Evolutionary conservation across 1,140 invertebrate species (phyloP).

Genomic region (Drosophila santomea): DNA sequence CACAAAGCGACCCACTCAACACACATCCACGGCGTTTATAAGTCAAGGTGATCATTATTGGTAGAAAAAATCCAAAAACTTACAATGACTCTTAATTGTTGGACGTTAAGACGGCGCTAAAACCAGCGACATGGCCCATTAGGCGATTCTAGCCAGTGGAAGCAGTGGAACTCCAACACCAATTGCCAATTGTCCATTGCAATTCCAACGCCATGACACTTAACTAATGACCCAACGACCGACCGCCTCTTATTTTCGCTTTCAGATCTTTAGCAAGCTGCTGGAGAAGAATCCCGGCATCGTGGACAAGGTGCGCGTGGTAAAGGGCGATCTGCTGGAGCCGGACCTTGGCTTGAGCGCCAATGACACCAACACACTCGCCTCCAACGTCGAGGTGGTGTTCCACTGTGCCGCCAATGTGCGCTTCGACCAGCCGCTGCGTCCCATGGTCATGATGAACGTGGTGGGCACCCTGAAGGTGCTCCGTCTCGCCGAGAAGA

Average conservation of each 20-base stretch:
- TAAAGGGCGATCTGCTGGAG: constrained; percentile 93
- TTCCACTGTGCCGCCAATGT: constrained; percentile 97
- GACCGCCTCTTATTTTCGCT: constrained; percentile 38
- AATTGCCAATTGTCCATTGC: constrained; percentile 42
- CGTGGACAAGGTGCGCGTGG: constrained; percentile 90
- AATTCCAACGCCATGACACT: constrained; percentile 47
- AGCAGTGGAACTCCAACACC: background rate
- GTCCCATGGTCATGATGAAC: constrained; percentile 89
- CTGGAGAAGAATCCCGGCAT: constrained; percentile 87
- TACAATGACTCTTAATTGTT: constrained; percentile 76
- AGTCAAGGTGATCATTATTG: constrained; percentile 76
- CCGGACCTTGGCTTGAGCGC: constrained; percentile 90
- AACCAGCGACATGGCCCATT: constrained; percentile 53
- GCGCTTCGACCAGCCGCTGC: constrained; percentile 94
- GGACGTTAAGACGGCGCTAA: constrained; percentile 35
- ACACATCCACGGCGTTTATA: constrained; percentile 65
- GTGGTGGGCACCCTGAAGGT: constrained; percentile 88
- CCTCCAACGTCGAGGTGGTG: constrained; percentile 90
- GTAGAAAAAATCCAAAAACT: constrained; percentile 62
- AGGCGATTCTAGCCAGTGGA: constrained; percentile 49
- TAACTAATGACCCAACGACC: constrained; percentile 53
- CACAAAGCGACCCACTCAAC: constrained; percentile 40
- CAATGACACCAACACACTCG: constrained; percentile 86
- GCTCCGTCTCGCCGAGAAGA: constrained; percentile 88
- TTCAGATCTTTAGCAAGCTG: constrained; percentile 89